phyloP scores from a whole-genome alignment of 1,140 invertebrate genomes.

The Philaenus spumarius region DNA sequence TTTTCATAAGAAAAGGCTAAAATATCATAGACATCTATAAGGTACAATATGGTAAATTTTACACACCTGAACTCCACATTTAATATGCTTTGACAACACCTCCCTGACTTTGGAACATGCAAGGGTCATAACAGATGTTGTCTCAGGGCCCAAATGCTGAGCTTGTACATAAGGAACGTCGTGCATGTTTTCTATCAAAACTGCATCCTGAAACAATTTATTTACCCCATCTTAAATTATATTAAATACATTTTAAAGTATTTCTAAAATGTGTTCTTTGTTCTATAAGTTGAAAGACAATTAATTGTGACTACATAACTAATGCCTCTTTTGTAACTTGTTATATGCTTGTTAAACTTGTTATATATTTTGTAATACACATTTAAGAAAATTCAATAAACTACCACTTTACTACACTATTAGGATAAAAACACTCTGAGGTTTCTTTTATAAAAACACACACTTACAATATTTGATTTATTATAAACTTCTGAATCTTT shows the following conservation, averaged over 20 bases:
- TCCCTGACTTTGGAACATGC: constrained; percentile 48
- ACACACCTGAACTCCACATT: constrained; percentile 57
- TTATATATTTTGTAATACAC: not conserved
- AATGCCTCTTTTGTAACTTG: not conserved
- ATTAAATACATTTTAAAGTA: no score
- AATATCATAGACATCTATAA: not conserved
- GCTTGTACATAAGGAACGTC: constrained; percentile 68
- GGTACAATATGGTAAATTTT: constrained; percentile 3
- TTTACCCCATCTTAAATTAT: no score
- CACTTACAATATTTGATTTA: constrained; percentile 48
- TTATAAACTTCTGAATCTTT: constrained; percentile 54
- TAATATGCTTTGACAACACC: constrained; percentile 40
- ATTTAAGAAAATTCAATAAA: constrained; percentile 10
- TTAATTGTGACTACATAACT: not conserved
- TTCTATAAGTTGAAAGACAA: no score
- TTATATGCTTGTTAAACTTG: not conserved
- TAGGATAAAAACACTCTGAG: not conserved
- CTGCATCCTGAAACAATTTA: constrained; percentile 55
- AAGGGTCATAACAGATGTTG: constrained; percentile 59
- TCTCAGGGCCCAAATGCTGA: constrained; percentile 57
- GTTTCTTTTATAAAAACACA: not conserved
- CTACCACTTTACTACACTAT: not conserved
- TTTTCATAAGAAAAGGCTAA: no score
- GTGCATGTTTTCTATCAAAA: constrained; percentile 83
- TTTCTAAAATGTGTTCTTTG: no score